Conservation (phyloP, 2,113 vertebrate species). For the Neodontobutis hainanensis region DNA sequence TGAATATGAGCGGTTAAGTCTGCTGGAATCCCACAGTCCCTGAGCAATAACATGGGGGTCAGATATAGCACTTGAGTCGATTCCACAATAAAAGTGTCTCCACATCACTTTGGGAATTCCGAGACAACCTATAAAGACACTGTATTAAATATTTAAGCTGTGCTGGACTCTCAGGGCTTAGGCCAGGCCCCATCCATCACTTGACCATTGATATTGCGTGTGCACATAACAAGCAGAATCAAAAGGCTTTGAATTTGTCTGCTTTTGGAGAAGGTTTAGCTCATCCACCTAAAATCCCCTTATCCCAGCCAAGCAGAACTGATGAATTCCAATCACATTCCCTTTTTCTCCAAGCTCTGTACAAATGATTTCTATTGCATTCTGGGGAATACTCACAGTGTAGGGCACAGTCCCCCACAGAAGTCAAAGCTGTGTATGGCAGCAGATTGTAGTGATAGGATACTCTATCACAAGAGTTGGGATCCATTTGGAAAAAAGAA, state of each 20-base stretch:
- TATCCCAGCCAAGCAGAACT: not conserved
- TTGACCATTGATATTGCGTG: not conserved
- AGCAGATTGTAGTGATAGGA: constrained; percentile 12
- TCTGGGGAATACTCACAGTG: not conserved
- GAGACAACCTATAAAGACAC: constrained; percentile 45
- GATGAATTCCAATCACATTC: constrained; percentile 2
- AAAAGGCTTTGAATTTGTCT: not conserved
- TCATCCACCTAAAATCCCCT: not conserved
- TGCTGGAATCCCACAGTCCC: constrained; percentile 51
- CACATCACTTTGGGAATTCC: constrained; percentile 55
- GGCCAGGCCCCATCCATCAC: constrained; percentile 15
- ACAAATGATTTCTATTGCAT: constrained; percentile 12
- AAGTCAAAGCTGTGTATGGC: not conserved
- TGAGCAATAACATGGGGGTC: constrained; percentile 73
- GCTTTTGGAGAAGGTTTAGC: not conserved
- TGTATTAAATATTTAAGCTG: constrained; percentile 61
- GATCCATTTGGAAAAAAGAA: not conserved
- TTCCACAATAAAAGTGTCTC: constrained; percentile 67
- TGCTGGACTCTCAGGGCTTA: constrained; percentile 7
- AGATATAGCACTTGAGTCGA: constrained; percentile 58
- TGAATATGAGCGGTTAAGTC: constrained; percentile 63
- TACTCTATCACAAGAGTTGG: constrained; percentile 1
- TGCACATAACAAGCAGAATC: not conserved
- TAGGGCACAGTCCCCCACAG: constrained; percentile 3
- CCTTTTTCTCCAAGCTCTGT: not conserved